Evolutionary conservation across 1,140 invertebrate species (phyloP), one percentile per base, ranked within the genome.

Genomic region (Olivierus martensii): DNA sequence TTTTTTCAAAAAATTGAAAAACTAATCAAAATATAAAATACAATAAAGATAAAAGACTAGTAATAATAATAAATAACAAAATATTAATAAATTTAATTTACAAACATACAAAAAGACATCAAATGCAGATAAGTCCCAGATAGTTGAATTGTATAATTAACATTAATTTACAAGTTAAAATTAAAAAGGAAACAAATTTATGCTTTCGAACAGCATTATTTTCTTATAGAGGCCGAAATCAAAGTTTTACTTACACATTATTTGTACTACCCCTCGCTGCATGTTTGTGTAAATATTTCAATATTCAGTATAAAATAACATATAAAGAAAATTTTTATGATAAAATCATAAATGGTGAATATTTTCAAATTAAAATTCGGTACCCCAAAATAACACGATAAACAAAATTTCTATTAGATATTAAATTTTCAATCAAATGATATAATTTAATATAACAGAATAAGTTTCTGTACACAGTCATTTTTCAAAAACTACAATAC

Each of bases 1-100:
- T 63, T 61, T 51, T 51, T 52, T 62, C 57, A 62, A 61, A 57
- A 56, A 58, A 59, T 49, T 53, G 15, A 55, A 55, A 62, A 52
- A 57, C 4, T 28, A 4, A 28, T 28, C 9, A 6, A 28, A 28
- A 28, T 28, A 28, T 28, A 28, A 28, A 28, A 28, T 28, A 28
- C 28, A 28, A 28, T 28, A 28, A 4, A 28, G 28, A 28, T 28
- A 28, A 28, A 28, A 28, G 28, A 28, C 2, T 55, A 58, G 61
- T 61, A 58, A 66, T 59, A 57, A 62, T 60, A 55, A 63, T 63
- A 61, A 28, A 28, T 28, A 28, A 28, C 0, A 28, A 6, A 45
- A 12, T 38, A 35, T 37, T 38, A 50, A 41, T 17, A 50, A 38
- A 18, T 43, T 35, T 22, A 11, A 50, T 12, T 21, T 5, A 41